phyloP scores from a whole-genome alignment of 2,113 vertebrate genomes.

The Chaetodon trifascialis region DNA sequence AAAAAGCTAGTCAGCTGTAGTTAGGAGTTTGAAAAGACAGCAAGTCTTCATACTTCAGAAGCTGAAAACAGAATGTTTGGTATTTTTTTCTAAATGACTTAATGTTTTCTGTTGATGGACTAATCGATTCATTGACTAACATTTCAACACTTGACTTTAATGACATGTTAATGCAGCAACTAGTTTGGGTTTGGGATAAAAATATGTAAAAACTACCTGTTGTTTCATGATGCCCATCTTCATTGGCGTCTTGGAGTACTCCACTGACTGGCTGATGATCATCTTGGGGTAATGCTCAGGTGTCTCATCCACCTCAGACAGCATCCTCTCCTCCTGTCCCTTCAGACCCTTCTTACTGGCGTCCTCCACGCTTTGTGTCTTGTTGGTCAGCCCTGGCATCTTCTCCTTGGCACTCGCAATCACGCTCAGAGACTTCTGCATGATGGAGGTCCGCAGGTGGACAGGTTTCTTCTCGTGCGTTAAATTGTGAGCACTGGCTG shows the following conservation, averaged over 20 bases:
- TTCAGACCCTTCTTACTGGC: constrained; percentile 84
- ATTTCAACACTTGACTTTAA: not conserved
- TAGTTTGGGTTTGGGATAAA: not conserved
- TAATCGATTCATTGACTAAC: not conserved
- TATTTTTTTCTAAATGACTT: not conserved
- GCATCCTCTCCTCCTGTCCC: constrained; percentile 85
- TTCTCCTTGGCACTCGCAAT: constrained; percentile 98
- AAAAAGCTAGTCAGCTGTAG: not conserved
- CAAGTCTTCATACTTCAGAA: not conserved
- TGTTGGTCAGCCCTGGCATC: constrained; percentile 91
- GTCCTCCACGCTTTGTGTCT: constrained; percentile 89
- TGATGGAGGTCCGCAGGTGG: constrained; percentile 92
- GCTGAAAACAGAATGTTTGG: not conserved
- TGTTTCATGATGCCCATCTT: constrained; percentile 98
- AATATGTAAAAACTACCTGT: constrained; percentile 76
- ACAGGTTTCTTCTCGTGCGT: constrained; percentile 94
- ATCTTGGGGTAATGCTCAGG: constrained; percentile 88
- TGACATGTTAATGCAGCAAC: not conserved
- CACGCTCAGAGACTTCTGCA: constrained; percentile 98
- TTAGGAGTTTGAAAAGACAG: not conserved
- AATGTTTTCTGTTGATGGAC: not conserved
- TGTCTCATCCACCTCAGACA: constrained; percentile 87
- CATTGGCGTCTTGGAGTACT: constrained; percentile 88
- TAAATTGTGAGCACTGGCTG: constrained; percentile 95
- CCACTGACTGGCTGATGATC: constrained; percentile 89